Conservation (phyloP, 2,113 vertebrate genomes). For the Egretta garzetta region DNA sequence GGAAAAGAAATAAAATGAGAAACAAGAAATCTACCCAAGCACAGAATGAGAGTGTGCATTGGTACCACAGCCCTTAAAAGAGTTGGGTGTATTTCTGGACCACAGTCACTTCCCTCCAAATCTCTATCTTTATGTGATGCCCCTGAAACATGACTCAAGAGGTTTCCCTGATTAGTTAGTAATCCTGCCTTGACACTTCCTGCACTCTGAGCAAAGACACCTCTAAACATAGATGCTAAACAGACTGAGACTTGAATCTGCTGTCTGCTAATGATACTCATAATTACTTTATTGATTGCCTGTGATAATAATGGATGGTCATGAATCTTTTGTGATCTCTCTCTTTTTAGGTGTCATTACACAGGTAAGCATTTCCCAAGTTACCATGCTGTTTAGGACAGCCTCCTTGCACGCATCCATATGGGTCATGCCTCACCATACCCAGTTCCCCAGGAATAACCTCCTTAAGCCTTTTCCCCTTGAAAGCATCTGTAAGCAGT, state of each 20-base stretch:
- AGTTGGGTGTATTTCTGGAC: neutral
- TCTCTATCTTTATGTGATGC: neutral
- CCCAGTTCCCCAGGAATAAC: constrained; percentile 42
- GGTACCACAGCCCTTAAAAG: neutral
- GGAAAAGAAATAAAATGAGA: neutral
- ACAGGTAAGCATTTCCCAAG: constrained; percentile 36
- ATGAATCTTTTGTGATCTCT: constrained; percentile 32
- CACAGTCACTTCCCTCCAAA: neutral
- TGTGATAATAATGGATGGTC: constrained; percentile 35
- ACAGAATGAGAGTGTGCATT: neutral
- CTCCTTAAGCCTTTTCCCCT: constrained; percentile 67
- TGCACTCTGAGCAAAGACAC: neutral
- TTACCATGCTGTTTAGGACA: constrained; percentile 20
- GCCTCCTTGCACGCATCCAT: neutral
- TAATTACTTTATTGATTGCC: constrained; percentile 69
- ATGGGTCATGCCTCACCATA: constrained; percentile 6
- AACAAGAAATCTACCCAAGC: neutral
- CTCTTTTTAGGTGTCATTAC: constrained; percentile 17
- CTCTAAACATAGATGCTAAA: neutral
- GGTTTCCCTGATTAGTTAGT: neutral
- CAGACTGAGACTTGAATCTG: neutral
- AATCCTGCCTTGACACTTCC: neutral
- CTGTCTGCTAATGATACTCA: constrained; percentile 45
- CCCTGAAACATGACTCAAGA: neutral
- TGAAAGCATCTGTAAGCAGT: constrained; percentile 68